phyloP scores from a whole-genome alignment of 2,113 vertebrate species.

The Centropus unirufus region DNA sequence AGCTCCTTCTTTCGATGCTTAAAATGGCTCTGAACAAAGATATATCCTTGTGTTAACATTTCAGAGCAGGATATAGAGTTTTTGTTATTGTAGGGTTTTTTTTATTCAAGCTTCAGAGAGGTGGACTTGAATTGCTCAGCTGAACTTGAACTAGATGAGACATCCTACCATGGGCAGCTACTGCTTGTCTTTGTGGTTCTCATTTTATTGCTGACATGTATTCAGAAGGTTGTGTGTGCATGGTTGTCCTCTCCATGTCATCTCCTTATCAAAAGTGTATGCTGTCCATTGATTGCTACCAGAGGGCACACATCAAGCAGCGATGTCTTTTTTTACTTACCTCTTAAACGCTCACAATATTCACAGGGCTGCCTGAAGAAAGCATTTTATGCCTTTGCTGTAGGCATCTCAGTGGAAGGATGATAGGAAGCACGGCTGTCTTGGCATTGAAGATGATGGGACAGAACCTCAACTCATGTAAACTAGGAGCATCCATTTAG shows the following conservation, averaged over 20 bases:
- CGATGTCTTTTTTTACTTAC: conserved; percentile 56
- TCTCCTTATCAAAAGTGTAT: conserved; percentile 53
- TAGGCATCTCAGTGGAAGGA: neutral
- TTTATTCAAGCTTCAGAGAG: neutral
- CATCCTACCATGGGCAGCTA: conserved; percentile 18
- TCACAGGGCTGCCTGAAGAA: neutral
- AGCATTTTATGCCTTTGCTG: neutral
- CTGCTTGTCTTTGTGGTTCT: conserved; percentile 45
- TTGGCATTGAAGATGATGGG: neutral
- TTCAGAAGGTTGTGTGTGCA: neutral
- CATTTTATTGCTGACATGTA: conserved; percentile 40
- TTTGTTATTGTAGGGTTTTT: conserved; percentile 2
- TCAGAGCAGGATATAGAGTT: neutral
- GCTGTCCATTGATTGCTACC: conserved; percentile 44
- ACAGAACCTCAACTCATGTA: neutral
- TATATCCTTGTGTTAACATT: conserved; percentile 18
- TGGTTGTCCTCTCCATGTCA: conserved; percentile 16
- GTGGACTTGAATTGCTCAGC: neutral
- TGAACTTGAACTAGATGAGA: conserved; percentile 30
- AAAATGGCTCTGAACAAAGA: conserved; percentile 37
- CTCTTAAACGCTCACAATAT: neutral
- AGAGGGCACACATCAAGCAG: neutral
- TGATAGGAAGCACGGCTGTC: neutral
- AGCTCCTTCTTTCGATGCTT: neutral
- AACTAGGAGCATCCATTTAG: neutral